Conservation (phyloP, 2,888 invertebrate species). For the Halictus ligatus region DNA sequence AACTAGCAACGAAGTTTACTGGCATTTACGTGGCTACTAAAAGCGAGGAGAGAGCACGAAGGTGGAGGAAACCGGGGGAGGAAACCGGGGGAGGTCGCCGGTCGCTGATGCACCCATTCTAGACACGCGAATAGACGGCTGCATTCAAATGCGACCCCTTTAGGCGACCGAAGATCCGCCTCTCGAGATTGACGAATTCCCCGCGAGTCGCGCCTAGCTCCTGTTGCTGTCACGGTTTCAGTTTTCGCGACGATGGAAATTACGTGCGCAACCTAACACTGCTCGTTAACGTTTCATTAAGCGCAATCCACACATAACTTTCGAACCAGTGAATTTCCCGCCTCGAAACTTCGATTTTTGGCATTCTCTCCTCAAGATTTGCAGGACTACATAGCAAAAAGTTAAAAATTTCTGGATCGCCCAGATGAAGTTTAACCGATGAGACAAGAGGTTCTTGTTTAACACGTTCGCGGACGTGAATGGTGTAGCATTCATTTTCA, state of each 20-base stretch:
- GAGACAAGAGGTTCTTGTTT: no score
- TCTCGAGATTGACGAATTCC: constrained; percentile 24
- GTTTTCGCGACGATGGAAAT: neutral
- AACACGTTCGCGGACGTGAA: no score
- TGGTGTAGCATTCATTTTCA: no score
- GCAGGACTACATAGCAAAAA: no score
- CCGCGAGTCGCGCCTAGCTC: neutral
- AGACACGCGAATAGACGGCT: constrained; percentile 24
- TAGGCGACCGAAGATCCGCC: constrained; percentile 12
- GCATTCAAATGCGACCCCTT: constrained; percentile 30
- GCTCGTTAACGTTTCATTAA: neutral
- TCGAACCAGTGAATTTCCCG: no score
- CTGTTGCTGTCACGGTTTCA: neutral
- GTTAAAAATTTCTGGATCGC: no score
- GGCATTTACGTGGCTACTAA: constrained; percentile 52
- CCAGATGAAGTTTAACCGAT: no score
- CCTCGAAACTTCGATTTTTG: no score
- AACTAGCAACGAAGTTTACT: constrained; percentile 54
- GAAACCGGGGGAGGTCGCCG: constrained; percentile 20
- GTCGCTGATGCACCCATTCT: constrained; percentile 28
- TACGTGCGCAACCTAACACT: neutral
- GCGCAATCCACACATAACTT: neutral
- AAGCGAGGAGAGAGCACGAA: constrained; percentile 2
- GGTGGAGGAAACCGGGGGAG: neutral
- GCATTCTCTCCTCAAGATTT: no score